Evolutionary conservation across 2,113 vertebrate species (phyloP), one percentile per base, ranked within the genome.

Genomic region (Psammodynastes pulverulentus): DNA sequence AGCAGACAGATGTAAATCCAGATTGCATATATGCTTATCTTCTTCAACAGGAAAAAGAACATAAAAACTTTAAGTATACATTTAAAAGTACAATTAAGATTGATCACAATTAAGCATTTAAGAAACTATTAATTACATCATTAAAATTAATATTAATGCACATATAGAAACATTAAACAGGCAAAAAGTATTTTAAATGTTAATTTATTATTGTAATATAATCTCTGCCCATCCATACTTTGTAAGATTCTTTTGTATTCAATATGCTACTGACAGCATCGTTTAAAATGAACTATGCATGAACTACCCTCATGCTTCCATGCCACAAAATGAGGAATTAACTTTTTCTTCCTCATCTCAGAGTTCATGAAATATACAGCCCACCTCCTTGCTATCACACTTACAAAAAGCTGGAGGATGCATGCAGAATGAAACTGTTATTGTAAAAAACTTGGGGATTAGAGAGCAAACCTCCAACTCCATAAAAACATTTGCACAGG

Each of bases 1-100:
- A 84, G 93, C 86, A 84, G 92, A 93, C 34, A 1, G 29, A 56
- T 92, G 93, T 26, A 62, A 45, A 84, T 84, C 79, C 52, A 79
- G 87, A 53, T 96, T 89, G 1, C 86, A 84, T 96, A 94, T 95
- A 93, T 94, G 92, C 86, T 43, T 7, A 4, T 9, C 87, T 90
- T 95, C 92, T 86, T 49, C 87, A 92, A 87, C 49, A 7, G 19
- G 94, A 96, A 95, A 92, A 94, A 0, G 58, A 93, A 95, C 26
- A 88, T 2, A 26, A 72, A 96, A 89, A 17, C 26, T 92, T 93
- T 12, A 92, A 26, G 87, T 6, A 24, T 52, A 94, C 4, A 84
- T 84, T 93, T 92, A 54, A 79, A 12, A 84, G 84, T 93, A 92
- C 29, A 54, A 94, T 3, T 1, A 0, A 89, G 85, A 91, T n/a